Evolutionary conservation across 2,888 invertebrate genomes (phyloP), one percentile per base, ranked within the genome.

Genomic region (Xestia c-nigrum): DNA sequence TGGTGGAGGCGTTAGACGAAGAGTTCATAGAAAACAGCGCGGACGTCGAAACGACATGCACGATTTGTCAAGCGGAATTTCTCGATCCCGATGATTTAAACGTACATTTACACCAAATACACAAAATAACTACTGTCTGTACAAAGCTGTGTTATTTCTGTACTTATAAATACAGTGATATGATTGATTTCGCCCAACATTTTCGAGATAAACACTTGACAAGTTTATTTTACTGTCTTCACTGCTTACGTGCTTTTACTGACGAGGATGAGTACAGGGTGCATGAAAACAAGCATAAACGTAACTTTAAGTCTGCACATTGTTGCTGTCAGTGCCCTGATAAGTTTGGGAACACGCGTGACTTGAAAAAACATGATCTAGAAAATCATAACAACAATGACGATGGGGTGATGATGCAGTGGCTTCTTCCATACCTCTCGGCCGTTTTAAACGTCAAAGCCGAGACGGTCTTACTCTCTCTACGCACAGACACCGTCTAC

Each of bases 71-170:
- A 43, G 88, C 88, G 0, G 88, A 96, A 87, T 96, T 96, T 52
- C 84, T 96, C 0, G 95, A 96, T 24, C 82, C 90, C 0, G 93
- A 92, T 1, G 96, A 96, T 72, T 83, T 96, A 10, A 69, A 87
- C 0, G 66, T 93, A 0, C 96, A 96, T 72, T 64, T 92, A 3
- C 75, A 79, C 0, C 95, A 95, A 76, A 87, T 95, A 4, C 96
- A 96, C 74, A 78, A 78, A 57, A 69, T 52, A 50, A 12, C 38
- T 5, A 67, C 9, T 0, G 7, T 64, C 12, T 55, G 63, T 9
- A 21, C 76, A 2, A 83, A 77, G 38, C 74, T 71, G 10, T 96
- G 96, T 78, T 88, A 91, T 7, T 90, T 95, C 12, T 96, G 96
- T 76, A 43, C 86, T 0, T 72, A 76, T 5, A 84, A 75, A 0